Percentiles rank a stretch among this genome's conserved stretches.
phyloP scores from a whole-genome alignment of 2,888 invertebrate species.

The Ormyrus labotus region DNA sequence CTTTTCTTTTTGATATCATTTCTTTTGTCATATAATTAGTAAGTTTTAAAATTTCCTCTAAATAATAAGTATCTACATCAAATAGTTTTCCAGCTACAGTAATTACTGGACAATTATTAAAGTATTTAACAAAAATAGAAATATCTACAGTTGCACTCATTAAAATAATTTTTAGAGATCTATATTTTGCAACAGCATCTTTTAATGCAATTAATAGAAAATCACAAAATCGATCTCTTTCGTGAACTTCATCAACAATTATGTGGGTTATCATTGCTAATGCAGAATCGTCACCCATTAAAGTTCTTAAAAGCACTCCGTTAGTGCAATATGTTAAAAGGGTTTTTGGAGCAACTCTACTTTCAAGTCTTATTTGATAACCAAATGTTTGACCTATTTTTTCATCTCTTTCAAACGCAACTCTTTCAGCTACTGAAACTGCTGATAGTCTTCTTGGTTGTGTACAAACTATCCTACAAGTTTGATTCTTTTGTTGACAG shows the following conservation, averaged over 20 bases:
- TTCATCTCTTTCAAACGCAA: conserved; percentile 85
- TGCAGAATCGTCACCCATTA: conserved; percentile 87
- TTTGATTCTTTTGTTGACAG: conserved; percentile 78
- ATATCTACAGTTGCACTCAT: conserved; percentile 97
- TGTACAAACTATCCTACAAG: conserved; percentile 92
- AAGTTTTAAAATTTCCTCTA: conserved; percentile 87
- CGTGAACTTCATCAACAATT: conserved; percentile 96
- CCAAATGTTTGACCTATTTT: conserved; percentile 85
- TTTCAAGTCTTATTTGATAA: conserved; percentile 94
- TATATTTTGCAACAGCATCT: conserved; percentile 83
- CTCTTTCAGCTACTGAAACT: conserved; percentile 91
- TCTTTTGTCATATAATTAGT: conserved; percentile 78
- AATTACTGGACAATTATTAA: conserved; percentile 86
- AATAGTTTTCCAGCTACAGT: conserved; percentile 86
- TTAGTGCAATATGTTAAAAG: conserved; percentile 94
- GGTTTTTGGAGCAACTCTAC: conserved; percentile 87
- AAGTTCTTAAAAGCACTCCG: conserved; percentile 90
- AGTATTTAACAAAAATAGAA: conserved; percentile 88
- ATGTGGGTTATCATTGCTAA: conserved; percentile 88
- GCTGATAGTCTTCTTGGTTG: conserved; percentile 95
- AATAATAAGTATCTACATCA: conserved; percentile 85
- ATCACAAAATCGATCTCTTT: conserved; percentile 94
- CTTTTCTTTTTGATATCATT: conserved; percentile 74
- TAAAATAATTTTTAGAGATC: conserved; percentile 87
- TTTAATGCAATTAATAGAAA: conserved; percentile 91